A percentile compares a stretch with the other conserved stretches of the same genome.
These are phyloP conservation scores for Muscicapa comitata DNA, from an alignment of 2,797 vertebrate species.

Conservation along the genomic window DNA sequence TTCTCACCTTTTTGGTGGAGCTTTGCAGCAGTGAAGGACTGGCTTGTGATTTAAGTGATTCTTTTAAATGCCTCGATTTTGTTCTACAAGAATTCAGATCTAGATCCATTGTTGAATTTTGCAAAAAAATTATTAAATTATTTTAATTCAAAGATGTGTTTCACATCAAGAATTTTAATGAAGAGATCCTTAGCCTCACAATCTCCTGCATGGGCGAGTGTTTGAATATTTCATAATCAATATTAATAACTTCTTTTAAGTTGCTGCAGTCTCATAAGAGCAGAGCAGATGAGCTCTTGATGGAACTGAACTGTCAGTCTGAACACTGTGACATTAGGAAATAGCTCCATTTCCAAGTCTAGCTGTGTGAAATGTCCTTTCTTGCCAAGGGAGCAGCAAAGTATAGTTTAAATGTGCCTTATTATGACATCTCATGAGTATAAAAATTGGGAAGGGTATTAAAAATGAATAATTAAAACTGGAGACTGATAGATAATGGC, in stretches of 20 bases:
- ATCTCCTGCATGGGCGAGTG: background rate
- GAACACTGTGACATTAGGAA: constrained; percentile 26
- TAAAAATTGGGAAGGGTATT: constrained; percentile 40
- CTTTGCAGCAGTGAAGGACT: background rate
- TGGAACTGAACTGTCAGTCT: constrained; percentile 19
- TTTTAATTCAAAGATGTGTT: background rate
- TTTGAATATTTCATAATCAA: constrained; percentile 64
- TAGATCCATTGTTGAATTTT: background rate
- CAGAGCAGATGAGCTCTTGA: constrained; percentile 22
- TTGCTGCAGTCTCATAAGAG: constrained; percentile 33
- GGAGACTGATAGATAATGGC: constrained; percentile 11
- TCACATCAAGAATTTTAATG: constrained; percentile 15
- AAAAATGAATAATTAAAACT: constrained; percentile 64
- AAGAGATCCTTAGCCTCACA: background rate
- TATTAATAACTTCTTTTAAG: constrained; percentile 63
- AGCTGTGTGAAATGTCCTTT: constrained; percentile 1
- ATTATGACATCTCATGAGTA: constrained; percentile 21
- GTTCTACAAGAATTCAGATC: background rate
- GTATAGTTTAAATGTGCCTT: background rate
- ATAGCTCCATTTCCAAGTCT: background rate
- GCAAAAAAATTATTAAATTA: no score
- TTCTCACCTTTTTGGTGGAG: background rate
- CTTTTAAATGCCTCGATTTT: background rate
- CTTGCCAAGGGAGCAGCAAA: constrained; percentile 24
- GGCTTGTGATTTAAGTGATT: background rate